A percentile compares a stretch with the other conserved stretches of the same genome.
Conservation (phyloP, 2,113 vertebrate species). For the Leucoraja erinaceus region DNA sequence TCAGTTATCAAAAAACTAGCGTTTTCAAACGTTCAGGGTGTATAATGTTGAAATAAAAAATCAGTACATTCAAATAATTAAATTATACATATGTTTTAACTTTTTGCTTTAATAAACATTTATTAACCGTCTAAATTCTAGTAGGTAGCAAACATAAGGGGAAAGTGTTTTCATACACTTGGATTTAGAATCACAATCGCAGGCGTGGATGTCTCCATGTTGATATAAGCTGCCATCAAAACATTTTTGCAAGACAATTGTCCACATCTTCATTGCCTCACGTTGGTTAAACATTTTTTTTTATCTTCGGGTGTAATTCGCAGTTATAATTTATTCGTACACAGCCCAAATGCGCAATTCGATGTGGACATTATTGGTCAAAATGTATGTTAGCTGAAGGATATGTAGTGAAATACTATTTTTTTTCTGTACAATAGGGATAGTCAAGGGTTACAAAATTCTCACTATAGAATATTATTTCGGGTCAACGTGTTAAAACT, state of each 20-base stretch:
- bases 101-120: not conserved
- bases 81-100: not conserved
- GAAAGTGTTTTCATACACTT: not conserved
- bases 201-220: not conserved
- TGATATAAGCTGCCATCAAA: not conserved
- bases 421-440: not conserved
- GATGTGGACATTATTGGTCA: not conserved
- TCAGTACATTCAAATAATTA: not conserved
- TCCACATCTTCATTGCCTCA: not conserved
- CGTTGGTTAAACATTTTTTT: not conserved
- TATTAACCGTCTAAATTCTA: not conserved
- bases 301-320: not conserved
- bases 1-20: not conserved
- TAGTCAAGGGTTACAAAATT: not conserved
- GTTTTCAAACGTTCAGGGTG: not conserved
- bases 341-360: not conserved
- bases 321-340: not conserved
- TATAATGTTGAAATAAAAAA: not conserved
- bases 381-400: not conserved
- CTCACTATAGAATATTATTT: not conserved
- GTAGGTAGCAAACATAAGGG: not conserved
- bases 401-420: not conserved
- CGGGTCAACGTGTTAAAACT: not conserved
- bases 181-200: not conserved
- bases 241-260: not conserved